phyloP scores from a whole-genome alignment of 2,888 invertebrate genomes.

The Diachrysia chrysitis region DNA sequence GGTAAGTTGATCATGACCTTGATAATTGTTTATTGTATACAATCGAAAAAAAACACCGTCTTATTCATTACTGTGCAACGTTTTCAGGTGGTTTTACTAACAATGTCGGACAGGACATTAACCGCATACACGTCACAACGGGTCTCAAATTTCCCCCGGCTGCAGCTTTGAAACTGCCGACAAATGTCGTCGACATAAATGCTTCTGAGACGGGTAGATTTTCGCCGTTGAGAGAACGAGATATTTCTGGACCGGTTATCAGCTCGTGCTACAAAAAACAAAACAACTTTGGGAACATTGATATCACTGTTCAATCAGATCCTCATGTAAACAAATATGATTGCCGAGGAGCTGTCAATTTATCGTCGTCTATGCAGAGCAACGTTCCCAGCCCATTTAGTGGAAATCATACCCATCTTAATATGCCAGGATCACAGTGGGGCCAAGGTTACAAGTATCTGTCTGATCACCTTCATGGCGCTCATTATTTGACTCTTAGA shows the following conservation, averaged over 20 bases:
- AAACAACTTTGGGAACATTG: conserved; percentile 68
- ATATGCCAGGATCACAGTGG: conserved; percentile 94
- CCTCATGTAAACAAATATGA: conserved; percentile 92
- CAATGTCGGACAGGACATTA: conserved; percentile 76
- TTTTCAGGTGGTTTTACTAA: conserved; percentile 67
- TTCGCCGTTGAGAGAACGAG: conserved; percentile 90
- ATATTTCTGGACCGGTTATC: conserved; percentile 90
- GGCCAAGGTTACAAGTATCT: conserved; percentile 92
- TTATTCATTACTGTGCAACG: conserved; percentile 16
- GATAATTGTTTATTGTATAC: conserved; percentile 28
- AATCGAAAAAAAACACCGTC: conserved; percentile 8
- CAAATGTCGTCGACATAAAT: conserved; percentile 90
- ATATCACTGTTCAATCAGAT: conserved; percentile 82
- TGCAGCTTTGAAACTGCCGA: conserved; percentile 89
- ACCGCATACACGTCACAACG: conserved; percentile 85
- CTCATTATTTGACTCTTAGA: conserved; percentile 90
- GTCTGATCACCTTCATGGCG: conserved; percentile 91
- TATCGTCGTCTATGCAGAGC: conserved; percentile 93
- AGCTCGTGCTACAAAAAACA: conserved; percentile 81
- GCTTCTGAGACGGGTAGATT: conserved; percentile 91
- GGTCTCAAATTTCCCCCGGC: conserved; percentile 86
- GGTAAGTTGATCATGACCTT: conserved; percentile 48
- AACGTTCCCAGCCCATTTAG: conserved; percentile 92
- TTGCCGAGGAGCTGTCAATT: conserved; percentile 90
- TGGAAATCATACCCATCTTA: conserved; percentile 90